Conservation (phyloP, 2,888 invertebrate species). For the Caenorhabditis panamensis region DNA sequence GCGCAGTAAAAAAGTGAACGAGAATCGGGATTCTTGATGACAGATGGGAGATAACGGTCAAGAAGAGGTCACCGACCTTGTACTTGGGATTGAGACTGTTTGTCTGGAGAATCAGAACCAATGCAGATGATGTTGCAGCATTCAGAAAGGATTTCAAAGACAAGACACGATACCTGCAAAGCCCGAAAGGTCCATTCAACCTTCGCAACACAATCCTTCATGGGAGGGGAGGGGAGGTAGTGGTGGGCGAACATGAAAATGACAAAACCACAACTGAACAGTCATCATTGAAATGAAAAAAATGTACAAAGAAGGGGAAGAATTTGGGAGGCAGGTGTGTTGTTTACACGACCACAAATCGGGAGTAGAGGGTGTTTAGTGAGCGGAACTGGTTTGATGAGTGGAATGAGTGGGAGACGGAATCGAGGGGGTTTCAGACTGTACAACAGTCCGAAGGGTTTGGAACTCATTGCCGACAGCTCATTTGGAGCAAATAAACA, state of each 20-base stretch:
- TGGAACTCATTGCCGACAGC: no score
- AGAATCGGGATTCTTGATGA: no score
- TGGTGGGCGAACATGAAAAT: slow-evolving; percentile 16
- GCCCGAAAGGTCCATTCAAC: no score
- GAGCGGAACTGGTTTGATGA: slow-evolving; percentile 51
- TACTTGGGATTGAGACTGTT: no score
- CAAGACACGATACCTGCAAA: no score
- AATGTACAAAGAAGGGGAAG: slow-evolving; percentile 1
- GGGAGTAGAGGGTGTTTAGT: slow-evolving; percentile 18
- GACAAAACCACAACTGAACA: background rate
- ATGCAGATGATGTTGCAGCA: no score
- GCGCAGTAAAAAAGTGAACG: slow-evolving; percentile 27
- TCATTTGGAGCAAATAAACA: slow-evolving; percentile 39
- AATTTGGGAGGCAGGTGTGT: slow-evolving; percentile 8
- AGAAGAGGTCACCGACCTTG: no score
- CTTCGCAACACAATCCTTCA: no score
- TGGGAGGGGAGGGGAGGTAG: no score
- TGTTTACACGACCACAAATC: slow-evolving; percentile 55
- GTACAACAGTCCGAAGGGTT: background rate
- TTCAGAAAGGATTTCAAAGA: no score
- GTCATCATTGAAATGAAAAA: slow-evolving; percentile 12
- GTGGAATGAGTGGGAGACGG: slow-evolving; percentile 8
- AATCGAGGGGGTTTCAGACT: background rate
- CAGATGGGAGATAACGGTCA: slow-evolving; percentile 8
- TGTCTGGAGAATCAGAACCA: no score